Base-by-base conservation (phyloP, 1,140 invertebrate genomes). In the Aphaenogaster ashmeadi region DNA sequence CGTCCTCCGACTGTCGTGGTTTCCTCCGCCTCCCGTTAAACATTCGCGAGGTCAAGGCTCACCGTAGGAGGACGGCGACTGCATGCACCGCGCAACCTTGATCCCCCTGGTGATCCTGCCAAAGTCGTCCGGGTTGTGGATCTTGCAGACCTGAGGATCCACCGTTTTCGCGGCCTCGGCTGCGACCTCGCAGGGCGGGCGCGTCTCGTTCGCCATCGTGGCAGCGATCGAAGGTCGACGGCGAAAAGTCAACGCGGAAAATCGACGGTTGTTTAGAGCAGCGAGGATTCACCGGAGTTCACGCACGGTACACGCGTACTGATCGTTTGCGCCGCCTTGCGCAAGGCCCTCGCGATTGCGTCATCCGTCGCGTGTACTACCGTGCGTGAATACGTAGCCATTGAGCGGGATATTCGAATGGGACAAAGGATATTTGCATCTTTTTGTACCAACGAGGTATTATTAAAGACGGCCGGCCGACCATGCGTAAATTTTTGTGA, bases 11-110 rank as follows among this genome's bases (percentile, higher is more conserved):
- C 27, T 27, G 27, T 27, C 27, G 27, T 27, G 27, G 27, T 27
- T 27, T 27, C 0, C 27, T 62, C 5, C 15, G 13, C 21, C 58
- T 62, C 11, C 27, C 27, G 27, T 27, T 27, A 27, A 62, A 21
- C n/a, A 8, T 18, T 36, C 2, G 1, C 56, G 11, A 60, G 4
- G 27, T 8, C n/a, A 1, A 0, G 11, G 11, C 90, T 93, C 87
- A 94, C 93, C 90, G 87, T 95, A 94, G 69, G 96, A 94, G 15
- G 95, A 94, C 87, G 96, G 95, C 11, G 95, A 95, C 87, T 96
- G 93, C 96, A 97, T 97, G 78, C 96, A 96, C 81, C 96, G 95
- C 66, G 96, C 96, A 50, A 97, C 95, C 94, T 96, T 95, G 44
- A 97, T 95, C 13, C 96, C 96, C 85, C 94, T 96, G 0, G 96